Conservation (phyloP, 2,888 invertebrate species). For the Coleophora flavipennella region DNA sequence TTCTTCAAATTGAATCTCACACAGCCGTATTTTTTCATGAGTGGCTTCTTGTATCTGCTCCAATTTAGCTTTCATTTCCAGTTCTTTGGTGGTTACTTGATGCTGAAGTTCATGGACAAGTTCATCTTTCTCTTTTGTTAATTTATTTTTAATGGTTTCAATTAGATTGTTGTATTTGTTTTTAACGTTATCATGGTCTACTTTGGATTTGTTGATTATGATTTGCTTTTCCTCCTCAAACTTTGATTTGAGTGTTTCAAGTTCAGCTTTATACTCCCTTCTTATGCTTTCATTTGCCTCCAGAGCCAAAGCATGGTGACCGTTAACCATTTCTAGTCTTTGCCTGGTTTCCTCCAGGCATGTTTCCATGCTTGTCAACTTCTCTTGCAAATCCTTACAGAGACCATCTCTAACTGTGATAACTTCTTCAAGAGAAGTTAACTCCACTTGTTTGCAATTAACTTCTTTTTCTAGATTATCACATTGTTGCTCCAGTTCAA, state of each 20-base stretch:
- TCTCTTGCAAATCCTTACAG: constrained; percentile 59
- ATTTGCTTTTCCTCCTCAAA: constrained; percentile 60
- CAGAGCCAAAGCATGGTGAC: constrained; percentile 60
- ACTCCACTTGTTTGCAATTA: constrained; percentile 51
- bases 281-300: constrained; percentile 68
- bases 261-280: constrained; percentile 58
- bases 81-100: constrained; percentile 41
- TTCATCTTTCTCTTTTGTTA: constrained; percentile 47
- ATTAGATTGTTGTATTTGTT: constrained; percentile 42
- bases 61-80: constrained; percentile 59
- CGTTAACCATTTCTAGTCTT: constrained; percentile 64
- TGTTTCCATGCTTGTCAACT: constrained; percentile 46
- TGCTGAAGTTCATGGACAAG: constrained; percentile 45
- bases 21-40: constrained; percentile 52
- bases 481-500: constrained; percentile 43
- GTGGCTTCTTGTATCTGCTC: constrained; percentile 62
- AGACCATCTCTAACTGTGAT: constrained; percentile 57
- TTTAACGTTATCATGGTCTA: constrained; percentile 49
- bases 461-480: constrained; percentile 52
- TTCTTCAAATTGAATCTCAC: constrained; percentile 66
- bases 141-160: constrained; percentile 43
- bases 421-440: constrained; percentile 54
- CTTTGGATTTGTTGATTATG: constrained; percentile 45
- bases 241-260: constrained; percentile 56
- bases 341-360: constrained; percentile 52